phyloP scores from a whole-genome alignment of 2,797 vertebrate species.

The Macrochelys suwanniensis region DNA sequence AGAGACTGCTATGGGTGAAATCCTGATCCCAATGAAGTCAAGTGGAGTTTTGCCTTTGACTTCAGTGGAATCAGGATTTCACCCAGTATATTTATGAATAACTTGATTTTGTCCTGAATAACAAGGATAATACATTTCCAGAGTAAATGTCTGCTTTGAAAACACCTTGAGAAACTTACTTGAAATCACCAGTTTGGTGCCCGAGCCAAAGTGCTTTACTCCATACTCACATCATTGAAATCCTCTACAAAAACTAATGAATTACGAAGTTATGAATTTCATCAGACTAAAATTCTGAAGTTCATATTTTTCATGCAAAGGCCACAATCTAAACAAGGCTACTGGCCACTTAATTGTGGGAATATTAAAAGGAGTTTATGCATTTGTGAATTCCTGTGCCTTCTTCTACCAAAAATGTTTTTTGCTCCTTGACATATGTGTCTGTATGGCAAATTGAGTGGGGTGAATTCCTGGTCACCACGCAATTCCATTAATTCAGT shows the following conservation, averaged over 20 bases:
- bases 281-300: background rate
- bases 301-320: background rate
- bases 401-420: background rate
- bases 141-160: background rate
- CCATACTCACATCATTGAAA: background rate
- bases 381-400: background rate
- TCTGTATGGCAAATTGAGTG: background rate
- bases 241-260: background rate
- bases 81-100: background rate
- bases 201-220: background rate
- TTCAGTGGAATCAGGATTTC: background rate
- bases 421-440: background rate
- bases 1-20: background rate
- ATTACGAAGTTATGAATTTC: background rate
- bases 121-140: background rate
- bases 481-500: background rate
- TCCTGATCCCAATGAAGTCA: background rate
- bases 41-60: background rate
- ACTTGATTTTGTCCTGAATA: background rate
- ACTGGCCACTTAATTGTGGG: background rate
- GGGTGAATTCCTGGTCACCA: background rate
- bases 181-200: constrained; percentile 17
- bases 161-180: background rate
- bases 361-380: background rate
- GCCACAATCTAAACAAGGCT: background rate